phyloP scores from a whole-genome alignment of 2,797 vertebrate genomes.

The Aselliscus stoliczkanus region DNA sequence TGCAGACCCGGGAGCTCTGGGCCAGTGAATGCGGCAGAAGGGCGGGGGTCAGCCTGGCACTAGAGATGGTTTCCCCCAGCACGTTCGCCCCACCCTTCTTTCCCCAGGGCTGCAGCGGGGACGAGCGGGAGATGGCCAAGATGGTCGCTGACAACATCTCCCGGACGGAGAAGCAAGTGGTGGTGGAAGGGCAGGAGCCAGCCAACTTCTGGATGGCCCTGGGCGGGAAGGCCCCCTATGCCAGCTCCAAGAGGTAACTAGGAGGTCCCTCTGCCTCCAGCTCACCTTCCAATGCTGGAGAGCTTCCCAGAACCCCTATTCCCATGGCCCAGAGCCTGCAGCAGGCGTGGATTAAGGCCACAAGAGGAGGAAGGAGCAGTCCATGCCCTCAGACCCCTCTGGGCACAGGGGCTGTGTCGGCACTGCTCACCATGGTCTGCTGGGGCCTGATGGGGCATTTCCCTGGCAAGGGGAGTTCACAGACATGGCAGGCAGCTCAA shows the following conservation, averaged over 20 bases:
- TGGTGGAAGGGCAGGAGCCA: conserved; percentile 90
- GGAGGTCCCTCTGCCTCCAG: neutral
- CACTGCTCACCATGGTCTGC: neutral
- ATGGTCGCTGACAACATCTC: conserved; percentile 86
- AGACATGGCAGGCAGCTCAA: neutral
- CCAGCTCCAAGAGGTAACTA: conserved; percentile 86
- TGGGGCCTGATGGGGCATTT: neutral
- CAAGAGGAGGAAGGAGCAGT: neutral
- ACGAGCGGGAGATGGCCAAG: conserved; percentile 90
- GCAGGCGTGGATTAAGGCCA: neutral
- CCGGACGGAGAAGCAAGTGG: conserved; percentile 86
- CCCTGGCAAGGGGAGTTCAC: neutral
- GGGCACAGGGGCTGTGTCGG: neutral
- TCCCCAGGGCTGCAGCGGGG: conserved; percentile 89
- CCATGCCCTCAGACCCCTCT: neutral
- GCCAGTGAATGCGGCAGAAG: neutral
- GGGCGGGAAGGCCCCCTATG: conserved; percentile 89
- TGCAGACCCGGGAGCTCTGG: neutral
- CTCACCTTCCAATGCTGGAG: neutral
- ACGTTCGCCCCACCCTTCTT: neutral
- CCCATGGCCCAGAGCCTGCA: neutral
- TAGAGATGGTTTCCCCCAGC: neutral
- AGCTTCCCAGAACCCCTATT: neutral
- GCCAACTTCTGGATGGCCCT: conserved; percentile 89
- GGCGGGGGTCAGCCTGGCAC: neutral